phyloP scores from a whole-genome alignment of 2,888 invertebrate species.

The Drosophila kambysellisi region DNA sequence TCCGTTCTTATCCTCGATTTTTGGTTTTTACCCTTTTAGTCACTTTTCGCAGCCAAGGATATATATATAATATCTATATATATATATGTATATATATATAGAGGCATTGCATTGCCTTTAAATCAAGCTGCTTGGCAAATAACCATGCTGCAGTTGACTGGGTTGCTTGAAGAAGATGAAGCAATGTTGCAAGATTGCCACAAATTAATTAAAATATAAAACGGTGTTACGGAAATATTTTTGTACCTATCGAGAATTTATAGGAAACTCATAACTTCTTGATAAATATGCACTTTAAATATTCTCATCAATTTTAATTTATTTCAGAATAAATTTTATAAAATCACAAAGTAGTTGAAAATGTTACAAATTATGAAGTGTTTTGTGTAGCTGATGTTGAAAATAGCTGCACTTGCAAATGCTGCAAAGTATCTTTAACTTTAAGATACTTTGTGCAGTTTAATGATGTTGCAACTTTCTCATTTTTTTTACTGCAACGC shows the following conservation, averaged over 20 bases:
- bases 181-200: neutral
- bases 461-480: neutral
- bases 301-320: neutral
- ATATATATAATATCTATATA: constrained; percentile 11
- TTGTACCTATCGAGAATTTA: neutral
- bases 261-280: neutral
- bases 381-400: neutral
- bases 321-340: neutral
- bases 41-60: constrained; percentile 47
- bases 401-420: neutral
- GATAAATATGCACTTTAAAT: neutral
- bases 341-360: neutral
- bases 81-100: constrained; percentile 14
- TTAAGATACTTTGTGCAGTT: constrained; percentile 38
- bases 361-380: neutral
- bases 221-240: neutral
- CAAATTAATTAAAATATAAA: neutral
- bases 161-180: too few species aligned
- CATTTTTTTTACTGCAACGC: neutral
- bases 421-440: constrained; percentile 45
- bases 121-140: neutral
- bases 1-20: constrained; percentile 84
- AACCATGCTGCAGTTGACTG: neutral
- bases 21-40: constrained; percentile 83
- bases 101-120: constrained; percentile 50